Percentiles rank a stretch among this genome's conserved stretches.
These are phyloP conservation scores for Hirundo rustica DNA, from an alignment of 2,797 vertebrate genomes.

Conservation along the genomic window DNA sequence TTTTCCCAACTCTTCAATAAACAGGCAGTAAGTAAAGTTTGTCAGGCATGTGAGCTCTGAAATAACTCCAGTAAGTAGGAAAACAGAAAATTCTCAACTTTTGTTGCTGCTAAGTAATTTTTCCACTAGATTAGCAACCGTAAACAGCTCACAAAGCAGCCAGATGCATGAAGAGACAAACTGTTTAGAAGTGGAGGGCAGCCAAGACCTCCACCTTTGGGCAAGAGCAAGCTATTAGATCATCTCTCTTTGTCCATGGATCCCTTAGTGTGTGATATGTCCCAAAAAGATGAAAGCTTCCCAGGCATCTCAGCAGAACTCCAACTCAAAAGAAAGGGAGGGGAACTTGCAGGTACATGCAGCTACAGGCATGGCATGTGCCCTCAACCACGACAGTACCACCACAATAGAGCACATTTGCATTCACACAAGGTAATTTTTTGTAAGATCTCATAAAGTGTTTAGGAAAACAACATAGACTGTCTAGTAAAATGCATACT, in stretches of 20 bases:
- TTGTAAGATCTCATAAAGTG: background rate
- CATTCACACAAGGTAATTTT: background rate
- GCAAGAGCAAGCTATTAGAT: background rate
- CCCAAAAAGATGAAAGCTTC: background rate
- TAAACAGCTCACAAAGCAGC: background rate
- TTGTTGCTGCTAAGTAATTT: background rate
- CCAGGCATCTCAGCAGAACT: background rate
- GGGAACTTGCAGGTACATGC: background rate
- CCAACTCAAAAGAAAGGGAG: background rate
- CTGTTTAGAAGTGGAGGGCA: background rate
- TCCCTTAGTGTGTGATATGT: background rate
- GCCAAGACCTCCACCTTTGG: background rate
- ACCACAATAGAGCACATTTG: background rate
- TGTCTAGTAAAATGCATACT: background rate
- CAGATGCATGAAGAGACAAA: background rate
- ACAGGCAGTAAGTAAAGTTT: background rate
- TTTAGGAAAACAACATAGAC: background rate
- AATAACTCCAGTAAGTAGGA: background rate
- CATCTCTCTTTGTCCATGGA: background rate
- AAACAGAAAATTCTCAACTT: background rate
- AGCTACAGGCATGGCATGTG: background rate
- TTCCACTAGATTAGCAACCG: background rate
- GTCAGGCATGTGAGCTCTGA: background rate
- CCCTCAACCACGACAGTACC: accelerated
- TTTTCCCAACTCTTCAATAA: background rate